Base-by-base conservation (phyloP, 2,113 vertebrate genomes). In the Hypocryptadius cinnamomeus region DNA sequence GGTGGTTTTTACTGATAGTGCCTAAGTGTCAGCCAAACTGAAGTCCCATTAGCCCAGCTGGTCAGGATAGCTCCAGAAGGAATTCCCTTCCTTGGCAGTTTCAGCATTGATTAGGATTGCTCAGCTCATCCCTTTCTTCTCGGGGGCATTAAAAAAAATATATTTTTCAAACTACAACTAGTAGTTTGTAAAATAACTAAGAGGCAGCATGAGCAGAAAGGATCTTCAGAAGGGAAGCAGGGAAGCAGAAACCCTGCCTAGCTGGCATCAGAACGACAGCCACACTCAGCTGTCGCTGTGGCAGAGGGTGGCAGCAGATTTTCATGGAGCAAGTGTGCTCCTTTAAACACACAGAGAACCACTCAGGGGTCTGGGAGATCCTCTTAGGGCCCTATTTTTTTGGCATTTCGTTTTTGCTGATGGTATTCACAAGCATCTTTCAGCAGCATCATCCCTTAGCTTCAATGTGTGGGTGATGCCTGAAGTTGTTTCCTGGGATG, bases 271-370 rank as follows among this genome's bases (percentile, higher is more conserved):
- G 60, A 54, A 40, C 8, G 10, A 60, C 54, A 79, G 13, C 27
- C 61, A 8, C 25, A 4, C 44, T 90, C 77, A 51, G 79, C 69
- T 45, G 50, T 23, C 5, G 0, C 77, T 74, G 79, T 13, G 90
- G 88, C 31, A 0, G 77, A 88, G 90, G 90, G 84, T 71, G 89
- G 94, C 91, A 94, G 92, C 85, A 86, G 90, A 80, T 93, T 95
- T 94, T 92, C 65, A 25, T 48, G 17, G 73, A 83, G 79, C 50
- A 24, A 8, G 0, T 39, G 47, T n/a, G 13, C 59, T 92, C 72
- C 48, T 66, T n/a, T 28, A 24, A 48, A 56, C 44, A 35, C 68
- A 11, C 35, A 23, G 21, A 78, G 22, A 70, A 14, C 64, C 51
- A 24, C 37, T 60, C 35, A 8, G 35, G 20, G 66, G 4, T 20